A percentile compares a stretch with the other conserved stretches of the same genome.
Conservation (phyloP, 1,140 invertebrate genomes). For the Drosophila ohnishii region DNA sequence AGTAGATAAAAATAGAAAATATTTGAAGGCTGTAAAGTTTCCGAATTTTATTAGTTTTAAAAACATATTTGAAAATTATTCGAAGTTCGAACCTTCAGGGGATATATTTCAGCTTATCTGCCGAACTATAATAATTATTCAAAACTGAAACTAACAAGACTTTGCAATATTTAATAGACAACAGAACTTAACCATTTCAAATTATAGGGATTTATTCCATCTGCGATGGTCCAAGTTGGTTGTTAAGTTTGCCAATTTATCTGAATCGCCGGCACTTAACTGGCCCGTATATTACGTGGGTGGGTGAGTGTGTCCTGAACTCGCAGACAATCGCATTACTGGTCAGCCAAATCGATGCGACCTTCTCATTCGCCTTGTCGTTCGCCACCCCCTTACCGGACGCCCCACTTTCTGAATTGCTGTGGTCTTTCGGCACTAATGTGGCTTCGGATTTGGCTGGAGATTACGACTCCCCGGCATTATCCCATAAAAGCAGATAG, state of each 20-base stretch:
- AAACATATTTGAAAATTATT: background rate
- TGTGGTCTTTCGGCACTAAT: conserved; percentile 53
- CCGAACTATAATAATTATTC: no score
- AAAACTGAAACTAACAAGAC: background rate
- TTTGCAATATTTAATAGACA: background rate
- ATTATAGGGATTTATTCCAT: conserved; percentile 4
- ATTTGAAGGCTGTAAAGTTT: no score
- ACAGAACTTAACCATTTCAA: background rate
- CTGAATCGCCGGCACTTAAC: conserved; percentile 27
- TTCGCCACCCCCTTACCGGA: background rate
- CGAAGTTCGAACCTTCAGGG: background rate
- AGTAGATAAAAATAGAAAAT: background rate
- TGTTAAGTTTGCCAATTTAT: conserved; percentile 35
- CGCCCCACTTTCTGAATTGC: conserved; percentile 10
- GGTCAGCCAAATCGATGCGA: conserved; percentile 44
- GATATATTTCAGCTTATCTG: background rate
- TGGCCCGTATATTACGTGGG: conserved; percentile 13
- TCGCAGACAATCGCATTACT: conserved; percentile 45
- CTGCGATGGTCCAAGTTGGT: conserved; percentile 14
- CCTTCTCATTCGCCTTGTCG: background rate
- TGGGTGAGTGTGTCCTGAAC: conserved; percentile 4
- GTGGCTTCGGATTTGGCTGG: conserved; percentile 59
- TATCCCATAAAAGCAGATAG: conserved; percentile 48
- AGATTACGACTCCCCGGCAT: conserved; percentile 33
- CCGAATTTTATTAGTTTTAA: background rate